Base-by-base conservation (phyloP, 2,888 invertebrate species). In the Icerya purchasi region DNA sequence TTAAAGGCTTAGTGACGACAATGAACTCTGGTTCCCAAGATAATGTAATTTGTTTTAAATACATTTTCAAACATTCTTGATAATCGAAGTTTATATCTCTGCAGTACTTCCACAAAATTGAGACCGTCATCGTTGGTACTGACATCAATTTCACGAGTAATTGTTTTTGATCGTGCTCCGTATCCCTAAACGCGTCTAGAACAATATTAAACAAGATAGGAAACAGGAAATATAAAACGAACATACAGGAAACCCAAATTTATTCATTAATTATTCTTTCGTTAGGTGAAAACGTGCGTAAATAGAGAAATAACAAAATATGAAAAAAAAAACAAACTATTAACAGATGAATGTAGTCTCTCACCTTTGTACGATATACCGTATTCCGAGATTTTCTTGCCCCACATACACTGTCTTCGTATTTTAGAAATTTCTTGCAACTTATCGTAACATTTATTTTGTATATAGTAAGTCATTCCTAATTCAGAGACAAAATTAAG, bases 11-110 rank as follows among this genome's bases (percentile, higher is more conserved):
- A 19, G 36, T 50, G 22, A 49, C 62, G 10, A 69, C 63, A 60
- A 68, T 67, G 63, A 70, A 70, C 14, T 68, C 65, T 0, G 76
- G 75, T 63, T 72, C 70, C 77, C 76, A 77, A 20, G 71, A 69
- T 53, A 68, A 65, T 52, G 75, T 62, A 24, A 69, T 61, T 22
- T 66, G 68, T 65, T 71, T 65, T 54, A 76, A 66, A 65, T 72
- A 75, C 19, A 69, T 64, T 24, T 70, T 62, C 23, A 72, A 69
- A 59, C 72, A 72, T 55, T 69, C 67, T 56, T 71, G 69, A 2
- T 68, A 59, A 60, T 72, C 67, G 58, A 77, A 68, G 14, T 69
- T 65, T 64, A 74, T 75, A 67, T 73, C 73, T 1, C 54, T 22
- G 63, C 76, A 76, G 63, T 73, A 77, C 51, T 73, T 70, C 57